Evolutionary conservation across 2,797 vertebrate species (phyloP), one percentile per base, ranked within the genome.

Genomic region (Smutsia gigantea): DNA sequence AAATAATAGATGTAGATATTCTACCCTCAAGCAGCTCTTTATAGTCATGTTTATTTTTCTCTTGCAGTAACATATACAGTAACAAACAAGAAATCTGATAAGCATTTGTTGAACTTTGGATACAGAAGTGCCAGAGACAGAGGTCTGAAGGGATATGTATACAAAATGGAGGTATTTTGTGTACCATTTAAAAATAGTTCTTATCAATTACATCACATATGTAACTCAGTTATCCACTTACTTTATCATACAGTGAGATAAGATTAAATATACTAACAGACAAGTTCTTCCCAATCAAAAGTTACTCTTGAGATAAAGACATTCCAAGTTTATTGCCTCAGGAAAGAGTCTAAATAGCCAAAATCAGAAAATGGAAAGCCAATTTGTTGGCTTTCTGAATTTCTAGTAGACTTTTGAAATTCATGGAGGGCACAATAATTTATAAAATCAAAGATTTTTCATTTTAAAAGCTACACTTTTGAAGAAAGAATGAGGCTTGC

Each of bases 361-460:
- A 93, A 91, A 90, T 27, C 61, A 71, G 68, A 93, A 23, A 94
- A 84, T 7, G 74, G 19, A 82, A 90, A 78, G 21, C 27, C 31
- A 94, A 14, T 68, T 91, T 53, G 3, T 39, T 88, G 57, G 17
- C 15, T 82, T 95, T 94, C 46, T 72, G 71, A 87, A 25, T 81
- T 82, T 96, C 81, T 66, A 89, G 42, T 34, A 88, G 82, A 68
- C 34, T 95, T 96, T 72, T 87, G 42, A 87, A 89, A 75, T 69
- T 88, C 17, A 29, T 75, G 42, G 9, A 78, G 81, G n/a, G 78
- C 89, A 95, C 3, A 83, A 55, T 53, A 93, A 66, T 37, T 79
- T 49, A 94, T 27, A 94, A 92, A 90, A 42, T 18, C 37, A 88
- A 90, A 63, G 6, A 63, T 7, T 79, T 95, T 85, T 77, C 42